Conservation (phyloP, 2,797 vertebrate genomes). For the Gambelia wislizenii region DNA sequence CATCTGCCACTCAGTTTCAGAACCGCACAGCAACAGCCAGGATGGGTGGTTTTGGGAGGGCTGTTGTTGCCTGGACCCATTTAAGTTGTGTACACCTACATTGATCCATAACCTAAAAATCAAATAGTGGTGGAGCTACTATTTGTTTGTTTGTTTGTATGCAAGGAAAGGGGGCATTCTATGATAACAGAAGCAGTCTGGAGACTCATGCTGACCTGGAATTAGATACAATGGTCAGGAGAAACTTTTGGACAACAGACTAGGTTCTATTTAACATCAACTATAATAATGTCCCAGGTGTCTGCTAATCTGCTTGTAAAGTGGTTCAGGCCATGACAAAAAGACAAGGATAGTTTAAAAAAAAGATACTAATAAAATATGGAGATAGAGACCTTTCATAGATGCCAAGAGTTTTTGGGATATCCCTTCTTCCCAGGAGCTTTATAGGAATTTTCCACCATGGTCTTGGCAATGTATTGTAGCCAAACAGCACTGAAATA, state of each 20-base stretch:
- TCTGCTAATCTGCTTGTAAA: background rate
- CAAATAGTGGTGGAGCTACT: too few relatives aligned
- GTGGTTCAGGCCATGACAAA: background rate
- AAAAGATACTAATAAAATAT: background rate
- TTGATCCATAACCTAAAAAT: too few relatives aligned
- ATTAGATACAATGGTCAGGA: background rate
- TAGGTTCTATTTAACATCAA: background rate
- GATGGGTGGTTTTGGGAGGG: background rate
- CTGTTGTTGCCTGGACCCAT: too few relatives aligned
- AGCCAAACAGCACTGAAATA: too few relatives aligned
- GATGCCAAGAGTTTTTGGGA: background rate
- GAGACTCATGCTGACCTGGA: background rate
- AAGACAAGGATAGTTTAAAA: background rate
- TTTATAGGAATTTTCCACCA: too few relatives aligned
- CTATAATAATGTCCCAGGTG: background rate
- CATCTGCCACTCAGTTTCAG: background rate
- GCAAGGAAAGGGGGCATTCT: too few relatives aligned
- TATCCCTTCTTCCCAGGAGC: too few relatives aligned
- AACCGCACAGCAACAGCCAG: background rate
- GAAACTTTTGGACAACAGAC: background rate
- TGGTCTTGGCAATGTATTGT: too few relatives aligned
- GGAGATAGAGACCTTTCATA: background rate
- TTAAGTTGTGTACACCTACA: too few relatives aligned
- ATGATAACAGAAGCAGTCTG: background rate
- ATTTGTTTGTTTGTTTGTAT: too few relatives aligned